phyloP scores from a whole-genome alignment of 2,888 invertebrate species.

The Zhuqinia jingwanae region DNA sequence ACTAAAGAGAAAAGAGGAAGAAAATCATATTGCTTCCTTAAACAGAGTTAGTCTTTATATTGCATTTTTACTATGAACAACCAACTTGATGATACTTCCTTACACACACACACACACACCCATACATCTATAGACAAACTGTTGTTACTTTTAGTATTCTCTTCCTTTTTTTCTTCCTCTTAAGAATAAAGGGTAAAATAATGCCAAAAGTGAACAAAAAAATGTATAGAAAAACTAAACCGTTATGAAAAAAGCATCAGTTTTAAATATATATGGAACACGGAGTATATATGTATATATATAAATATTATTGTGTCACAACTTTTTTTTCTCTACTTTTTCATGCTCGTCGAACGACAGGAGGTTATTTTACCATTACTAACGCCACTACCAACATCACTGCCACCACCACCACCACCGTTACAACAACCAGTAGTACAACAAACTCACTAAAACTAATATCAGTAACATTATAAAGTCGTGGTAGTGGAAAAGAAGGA shows the following conservation, averaged over 20 bases:
- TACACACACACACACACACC: not conserved
- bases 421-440: not conserved
- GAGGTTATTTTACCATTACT: constrained; percentile 22
- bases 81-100: not conserved
- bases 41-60: constrained; percentile 34
- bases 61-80: not conserved
- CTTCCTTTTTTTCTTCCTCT: not conserved
- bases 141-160: not conserved
- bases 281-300: too few relatives aligned
- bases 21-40: constrained; percentile 3
- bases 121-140: too few relatives aligned
- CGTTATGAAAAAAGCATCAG: constrained; percentile 25
- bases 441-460: not conserved
- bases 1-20: not conserved
- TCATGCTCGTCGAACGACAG: constrained; percentile 4
- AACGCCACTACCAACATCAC: not conserved
- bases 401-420: not conserved
- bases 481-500: constrained; percentile 11
- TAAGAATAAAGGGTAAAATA: constrained; percentile 3
- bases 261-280: constrained; percentile 31
- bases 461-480: constrained; percentile 2
- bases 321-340: constrained; percentile 13
- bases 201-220: constrained; percentile 8
- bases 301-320: constrained; percentile 29
- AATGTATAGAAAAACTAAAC: constrained; percentile 35